Evolutionary conservation across 2,113 vertebrate genomes (phyloP).

Genomic region (Xenus cinereus): DNA sequence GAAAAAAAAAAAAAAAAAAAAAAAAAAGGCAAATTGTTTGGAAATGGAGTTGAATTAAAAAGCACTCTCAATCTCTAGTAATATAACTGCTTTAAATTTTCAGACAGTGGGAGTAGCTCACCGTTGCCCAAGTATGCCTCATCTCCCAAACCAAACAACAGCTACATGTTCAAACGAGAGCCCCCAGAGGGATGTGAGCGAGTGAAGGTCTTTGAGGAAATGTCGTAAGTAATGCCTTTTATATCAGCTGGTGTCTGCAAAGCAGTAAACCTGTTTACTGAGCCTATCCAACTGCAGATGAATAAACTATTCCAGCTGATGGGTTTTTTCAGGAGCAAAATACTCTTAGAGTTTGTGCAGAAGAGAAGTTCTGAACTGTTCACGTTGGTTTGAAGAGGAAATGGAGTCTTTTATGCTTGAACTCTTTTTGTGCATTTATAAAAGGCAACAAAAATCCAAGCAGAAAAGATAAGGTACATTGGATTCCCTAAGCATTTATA

Average conservation of each 20-base stretch:
- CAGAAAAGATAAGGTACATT: constrained; percentile 35
- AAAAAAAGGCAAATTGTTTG: constrained; percentile 70
- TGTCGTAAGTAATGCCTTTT: constrained; percentile 88
- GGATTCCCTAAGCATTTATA: neutral
- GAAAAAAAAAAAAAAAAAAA: neutral
- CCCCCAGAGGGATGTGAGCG: constrained; percentile 98
- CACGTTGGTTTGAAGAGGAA: constrained; percentile 36
- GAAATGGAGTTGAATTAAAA: constrained; percentile 72
- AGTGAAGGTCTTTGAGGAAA: constrained; percentile 98
- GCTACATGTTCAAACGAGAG: constrained; percentile 99
- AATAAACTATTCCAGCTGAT: constrained; percentile 79
- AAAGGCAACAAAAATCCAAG: constrained; percentile 48
- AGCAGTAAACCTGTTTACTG: constrained; percentile 72
- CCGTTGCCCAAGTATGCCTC: constrained; percentile 96
- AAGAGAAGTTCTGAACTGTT: constrained; percentile 48
- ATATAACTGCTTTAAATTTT: constrained; percentile 82
- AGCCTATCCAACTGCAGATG: constrained; percentile 72
- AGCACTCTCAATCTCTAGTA: constrained; percentile 80
- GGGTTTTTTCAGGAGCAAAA: constrained; percentile 67
- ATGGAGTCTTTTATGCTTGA: constrained; percentile 34
- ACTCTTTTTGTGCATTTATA: constrained; percentile 34
- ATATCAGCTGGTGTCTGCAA: constrained; percentile 77
- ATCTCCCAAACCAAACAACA: constrained; percentile 99
- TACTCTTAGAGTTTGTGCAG: constrained; percentile 57
- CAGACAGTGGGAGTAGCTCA: constrained; percentile 92